Evolutionary conservation across 2,888 invertebrate species (phyloP).

Genomic region (Xestobium rufovillosum): DNA sequence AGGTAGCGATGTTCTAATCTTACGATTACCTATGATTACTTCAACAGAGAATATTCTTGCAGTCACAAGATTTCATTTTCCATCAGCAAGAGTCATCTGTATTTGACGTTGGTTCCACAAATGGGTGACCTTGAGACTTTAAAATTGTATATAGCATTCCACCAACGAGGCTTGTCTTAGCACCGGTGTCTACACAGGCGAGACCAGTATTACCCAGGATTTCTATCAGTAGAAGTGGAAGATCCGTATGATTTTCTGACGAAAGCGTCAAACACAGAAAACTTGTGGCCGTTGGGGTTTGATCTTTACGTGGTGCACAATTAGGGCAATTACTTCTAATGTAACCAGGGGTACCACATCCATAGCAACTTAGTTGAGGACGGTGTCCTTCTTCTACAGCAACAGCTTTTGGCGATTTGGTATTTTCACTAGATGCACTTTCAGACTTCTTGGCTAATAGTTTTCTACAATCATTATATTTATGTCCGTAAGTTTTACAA

Average conservation of each 20-base stretch:
- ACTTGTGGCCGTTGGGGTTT: no score
- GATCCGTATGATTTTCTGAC: no score
- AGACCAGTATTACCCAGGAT: conserved; percentile 2
- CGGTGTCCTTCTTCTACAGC: no score
- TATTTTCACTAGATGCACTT: no score
- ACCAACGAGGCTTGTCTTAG: conserved; percentile 7
- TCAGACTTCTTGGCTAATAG: conserved; percentile 4
- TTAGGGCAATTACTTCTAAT: conserved; percentile 10
- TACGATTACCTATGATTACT: conserved; percentile 2
- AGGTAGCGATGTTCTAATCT: conserved; percentile 4
- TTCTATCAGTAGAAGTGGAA: conserved; percentile 5
- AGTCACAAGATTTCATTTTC: neutral
- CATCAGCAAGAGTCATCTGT: conserved; percentile 7
- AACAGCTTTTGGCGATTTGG: no score
- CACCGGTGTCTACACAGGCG: conserved; percentile 10
- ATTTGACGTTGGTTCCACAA: neutral
- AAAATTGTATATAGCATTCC: conserved; percentile 5
- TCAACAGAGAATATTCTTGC: no score
- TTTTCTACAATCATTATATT: conserved; percentile 5
- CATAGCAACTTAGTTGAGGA: no score
- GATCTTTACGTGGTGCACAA: conserved; percentile 3
- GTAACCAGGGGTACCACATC: conserved; percentile 12
- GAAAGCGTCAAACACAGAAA: no score
- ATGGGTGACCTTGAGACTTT: neutral
- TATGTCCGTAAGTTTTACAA: conserved; percentile 7